These are phyloP conservation scores for Henricia sp. DNA, from an alignment of 53 echinoderm and acorn worm genomes.

Conservation along the genomic window DNA sequence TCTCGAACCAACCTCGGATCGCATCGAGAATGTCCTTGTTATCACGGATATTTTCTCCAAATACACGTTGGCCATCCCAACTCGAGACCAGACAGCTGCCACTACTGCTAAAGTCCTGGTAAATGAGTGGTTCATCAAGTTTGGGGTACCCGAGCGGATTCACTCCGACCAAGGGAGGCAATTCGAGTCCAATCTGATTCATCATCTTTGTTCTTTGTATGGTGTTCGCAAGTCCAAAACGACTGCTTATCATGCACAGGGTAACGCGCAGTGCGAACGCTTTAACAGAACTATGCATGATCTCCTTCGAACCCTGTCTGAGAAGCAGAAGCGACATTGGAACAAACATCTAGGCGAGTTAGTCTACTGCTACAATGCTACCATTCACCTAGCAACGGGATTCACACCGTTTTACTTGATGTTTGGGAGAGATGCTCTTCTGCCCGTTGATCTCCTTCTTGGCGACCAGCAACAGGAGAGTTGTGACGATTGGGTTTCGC, in stretches of 20 bases:
- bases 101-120: constrained; percentile 73
- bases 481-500: neutral
- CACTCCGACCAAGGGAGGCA: constrained; percentile 86
- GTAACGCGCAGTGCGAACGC: too few species aligned
- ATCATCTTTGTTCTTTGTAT: constrained; percentile 16
- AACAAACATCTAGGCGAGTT: constrained; percentile 1
- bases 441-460: constrained; percentile 21
- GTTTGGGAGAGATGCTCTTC: constrained; percentile 11
- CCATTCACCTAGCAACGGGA: constrained; percentile 2
- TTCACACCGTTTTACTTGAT: constrained; percentile 12
- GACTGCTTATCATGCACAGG: constrained; percentile 15
- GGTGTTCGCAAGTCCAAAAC: constrained; percentile 10
- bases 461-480: neutral
- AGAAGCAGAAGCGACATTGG: constrained; percentile 15
- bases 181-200: constrained; percentile 74
- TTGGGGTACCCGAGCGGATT: constrained; percentile 73
- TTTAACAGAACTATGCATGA: too few species aligned
- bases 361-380: constrained; percentile 19
- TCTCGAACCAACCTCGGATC: constrained; percentile 43
- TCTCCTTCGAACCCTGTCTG: constrained; percentile 4
- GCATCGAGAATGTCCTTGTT: constrained; percentile 73
- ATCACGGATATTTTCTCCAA: constrained; percentile 76
- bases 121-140: constrained; percentile 75
- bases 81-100: constrained; percentile 70
- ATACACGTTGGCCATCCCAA: constrained; percentile 74